Evolutionary conservation across 2,797 vertebrate species (phyloP), one percentile per base, ranked within the genome.

Genomic region (Pseudochromis fuscus): DNA sequence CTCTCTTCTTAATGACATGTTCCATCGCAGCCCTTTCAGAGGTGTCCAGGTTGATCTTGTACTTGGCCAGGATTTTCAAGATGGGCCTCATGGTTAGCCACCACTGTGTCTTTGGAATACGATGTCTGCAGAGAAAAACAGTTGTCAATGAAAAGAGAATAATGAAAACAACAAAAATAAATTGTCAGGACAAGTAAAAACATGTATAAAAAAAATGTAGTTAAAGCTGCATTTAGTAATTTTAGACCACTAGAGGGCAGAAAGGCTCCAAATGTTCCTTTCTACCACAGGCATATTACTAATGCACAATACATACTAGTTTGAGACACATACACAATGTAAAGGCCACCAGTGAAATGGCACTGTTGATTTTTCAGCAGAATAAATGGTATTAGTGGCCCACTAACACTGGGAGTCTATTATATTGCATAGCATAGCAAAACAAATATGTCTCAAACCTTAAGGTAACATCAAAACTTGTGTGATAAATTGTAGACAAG

Each of bases 61-160:
- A 97, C 83, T 97, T 96, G 77, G 96, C 96, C 60, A 97, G 88
- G 81, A 97, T 94, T 88, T 97, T 97, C 44, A 97, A 89, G 88
- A 97, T 94, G 79, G 96, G 95, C 16, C 96, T 93, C 67, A 97
- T 91, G 70, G 78, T 96, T 44, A 97, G 85, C 96, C 96, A 97
- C 96, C 96, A 97, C 85, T 96, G 94, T 19, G 68, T 74, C 88
- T 93, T 96, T 33, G 96, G 96, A 82, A 97, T 88, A 85, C 96
- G 95, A 71, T 97, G 96, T 59, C 96, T 97, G 78, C 44, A 65
- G 42, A 80, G 24, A 6, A 77, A 31, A 78, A 67, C 4, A 33
- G 40, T 21, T 18, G 38, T 75, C 16, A 76, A 59, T 25, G 9
- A 23, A 25, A 72, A 53, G 15, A 40, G 19, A 13, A 58, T n/a